Conservation (phyloP, 2,888 invertebrate genomes). For the Zonitis immaculata region DNA sequence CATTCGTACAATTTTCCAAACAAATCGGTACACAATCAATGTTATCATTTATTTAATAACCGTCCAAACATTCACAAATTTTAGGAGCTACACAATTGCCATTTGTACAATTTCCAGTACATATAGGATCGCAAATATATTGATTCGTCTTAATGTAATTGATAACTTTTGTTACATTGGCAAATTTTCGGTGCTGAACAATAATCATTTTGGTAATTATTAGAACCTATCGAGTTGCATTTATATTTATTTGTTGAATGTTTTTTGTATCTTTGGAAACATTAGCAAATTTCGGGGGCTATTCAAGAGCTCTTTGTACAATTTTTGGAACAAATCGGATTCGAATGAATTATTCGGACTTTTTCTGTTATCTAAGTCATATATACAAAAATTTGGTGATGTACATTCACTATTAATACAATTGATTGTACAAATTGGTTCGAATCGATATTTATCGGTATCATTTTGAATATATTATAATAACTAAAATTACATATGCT, state of each 20-base stretch:
- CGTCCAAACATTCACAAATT: slow-evolving; percentile 29
- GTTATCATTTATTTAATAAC: slow-evolving; percentile 8
- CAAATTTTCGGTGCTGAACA: no score
- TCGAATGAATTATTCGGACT: no score
- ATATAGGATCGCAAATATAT: slow-evolving; percentile 26
- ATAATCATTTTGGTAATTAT: slow-evolving; percentile 19
- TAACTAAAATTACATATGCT: slow-evolving; percentile 18
- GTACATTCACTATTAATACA: slow-evolving; percentile 27
- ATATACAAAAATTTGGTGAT: slow-evolving; percentile 22
- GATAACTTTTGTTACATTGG: background rate
- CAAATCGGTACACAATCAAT: slow-evolving; percentile 5
- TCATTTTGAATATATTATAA: background rate
- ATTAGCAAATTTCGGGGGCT: no score
- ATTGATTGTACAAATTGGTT: slow-evolving; percentile 20
- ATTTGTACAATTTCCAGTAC: slow-evolving; percentile 30
- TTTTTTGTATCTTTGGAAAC: no score
- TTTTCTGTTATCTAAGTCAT: no score
- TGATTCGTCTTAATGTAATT: slow-evolving; percentile 18
- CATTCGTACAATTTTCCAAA: slow-evolving; percentile 13
- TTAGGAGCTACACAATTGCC: slow-evolving; percentile 42
- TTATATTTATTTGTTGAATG: no score
- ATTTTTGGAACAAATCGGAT: slow-evolving; percentile 16
- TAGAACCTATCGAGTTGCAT: no score
- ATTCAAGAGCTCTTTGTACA: slow-evolving; percentile 20
- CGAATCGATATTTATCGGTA: slow-evolving; percentile 16